A percentile compares a stretch with the other conserved stretches of the same genome.
phyloP scores from a whole-genome alignment of 2,113 vertebrate genomes.

The Myotis lucifugus region DNA sequence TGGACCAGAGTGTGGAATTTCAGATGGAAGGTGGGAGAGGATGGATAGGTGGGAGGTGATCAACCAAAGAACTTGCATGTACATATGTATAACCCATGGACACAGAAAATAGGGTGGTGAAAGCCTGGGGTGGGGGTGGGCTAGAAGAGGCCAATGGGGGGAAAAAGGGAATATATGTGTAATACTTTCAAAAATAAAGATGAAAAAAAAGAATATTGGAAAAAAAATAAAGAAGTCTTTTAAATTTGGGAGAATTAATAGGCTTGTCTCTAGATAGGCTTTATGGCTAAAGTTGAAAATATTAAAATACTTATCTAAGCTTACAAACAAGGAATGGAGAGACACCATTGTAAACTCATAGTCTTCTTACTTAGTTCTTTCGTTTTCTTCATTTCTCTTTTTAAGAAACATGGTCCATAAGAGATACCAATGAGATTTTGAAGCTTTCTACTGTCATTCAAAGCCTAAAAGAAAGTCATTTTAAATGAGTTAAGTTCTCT shows the following conservation, averaged over 20 bases:
- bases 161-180: no score
- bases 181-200: no score
- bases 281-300: background rate
- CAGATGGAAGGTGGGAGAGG: no score
- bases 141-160: no score
- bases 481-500: constrained; percentile 14
- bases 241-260: background rate
- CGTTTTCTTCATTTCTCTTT: constrained; percentile 85
- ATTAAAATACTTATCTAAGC: background rate
- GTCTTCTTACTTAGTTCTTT: constrained; percentile 84
- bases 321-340: background rate
- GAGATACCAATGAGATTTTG: constrained; percentile 80
- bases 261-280: background rate
- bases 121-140: no score
- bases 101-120: no score
- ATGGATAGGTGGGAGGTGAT: no score
- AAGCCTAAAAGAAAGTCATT: constrained; percentile 84
- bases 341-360: background rate
- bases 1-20: no score
- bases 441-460: constrained; percentile 93
- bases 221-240: background rate
- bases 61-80: no score
- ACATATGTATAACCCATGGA: no score
- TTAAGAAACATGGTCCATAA: constrained; percentile 70
- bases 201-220: no score